phyloP scores from a whole-genome alignment of 1,140 invertebrate genomes.

The Pinna nobilis region DNA sequence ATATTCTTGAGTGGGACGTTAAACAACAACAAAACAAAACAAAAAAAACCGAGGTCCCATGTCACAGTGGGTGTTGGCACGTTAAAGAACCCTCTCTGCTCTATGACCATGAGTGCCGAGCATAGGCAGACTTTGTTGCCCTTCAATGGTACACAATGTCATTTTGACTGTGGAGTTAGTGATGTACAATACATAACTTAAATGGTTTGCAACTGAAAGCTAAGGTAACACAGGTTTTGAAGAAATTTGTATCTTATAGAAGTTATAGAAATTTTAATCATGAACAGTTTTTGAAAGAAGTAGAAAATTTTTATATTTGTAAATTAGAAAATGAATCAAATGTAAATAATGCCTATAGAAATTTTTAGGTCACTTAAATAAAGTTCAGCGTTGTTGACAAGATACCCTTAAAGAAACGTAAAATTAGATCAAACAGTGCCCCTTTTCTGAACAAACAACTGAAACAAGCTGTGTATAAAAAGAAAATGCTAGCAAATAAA shows the following conservation, averaged over 20 bases:
- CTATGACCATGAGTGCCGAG: too few species aligned
- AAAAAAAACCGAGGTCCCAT: too few species aligned
- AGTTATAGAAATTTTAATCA: background rate
- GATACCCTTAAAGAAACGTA: background rate
- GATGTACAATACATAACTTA: constrained; percentile 26
- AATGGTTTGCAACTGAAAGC: constrained; percentile 1
- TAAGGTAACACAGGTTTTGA: background rate
- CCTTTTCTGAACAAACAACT: background rate
- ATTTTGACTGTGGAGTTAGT: constrained; percentile 25
- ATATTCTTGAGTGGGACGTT: too few species aligned
- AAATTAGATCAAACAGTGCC: background rate
- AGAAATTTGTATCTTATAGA: too few species aligned
- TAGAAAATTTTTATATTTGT: background rate
- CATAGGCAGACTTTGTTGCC: too few species aligned
- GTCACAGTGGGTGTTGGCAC: too few species aligned
- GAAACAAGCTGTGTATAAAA: background rate
- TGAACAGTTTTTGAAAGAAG: background rate
- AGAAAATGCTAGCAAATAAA: background rate
- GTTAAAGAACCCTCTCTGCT: too few species aligned
- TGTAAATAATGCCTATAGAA: background rate
- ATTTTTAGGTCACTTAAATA: background rate
- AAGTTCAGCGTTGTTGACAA: background rate
- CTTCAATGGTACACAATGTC: too few species aligned
- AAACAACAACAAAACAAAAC: too few species aligned
- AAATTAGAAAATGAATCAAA: background rate